These are phyloP conservation scores for Ophthalmolycus amberensis DNA, from an alignment of 2,113 vertebrate genomes.

Conservation along the genomic window DNA sequence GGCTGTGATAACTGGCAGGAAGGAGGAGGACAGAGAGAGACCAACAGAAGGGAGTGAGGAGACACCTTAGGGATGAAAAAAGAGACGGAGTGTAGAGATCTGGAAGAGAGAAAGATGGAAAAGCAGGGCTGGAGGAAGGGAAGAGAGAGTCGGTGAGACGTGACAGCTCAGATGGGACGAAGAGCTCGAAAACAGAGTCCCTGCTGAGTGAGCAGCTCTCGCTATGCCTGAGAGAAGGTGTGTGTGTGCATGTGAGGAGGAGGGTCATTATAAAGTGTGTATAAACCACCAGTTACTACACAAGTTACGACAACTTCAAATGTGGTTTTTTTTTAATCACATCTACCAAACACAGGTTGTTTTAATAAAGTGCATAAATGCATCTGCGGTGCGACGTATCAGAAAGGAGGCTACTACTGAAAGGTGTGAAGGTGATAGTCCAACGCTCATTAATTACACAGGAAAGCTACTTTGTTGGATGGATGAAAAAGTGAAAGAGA, in stretches of 20 bases:
- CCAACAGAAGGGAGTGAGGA: conserved; percentile 18
- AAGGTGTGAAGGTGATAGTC: neutral
- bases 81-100: neutral
- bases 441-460: neutral
- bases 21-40: conserved; percentile 13
- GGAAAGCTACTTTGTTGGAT: neutral
- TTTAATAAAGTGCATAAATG: neutral
- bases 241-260: neutral
- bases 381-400: neutral
- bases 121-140: neutral
- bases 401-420: neutral
- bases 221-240: neutral
- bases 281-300: neutral
- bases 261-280: neutral
- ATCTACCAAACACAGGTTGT: neutral
- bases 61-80: conserved; percentile 26
- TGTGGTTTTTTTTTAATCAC: neutral
- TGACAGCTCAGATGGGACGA: conserved; percentile 31
- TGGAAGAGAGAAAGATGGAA: neutral
- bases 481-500: neutral
- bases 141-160: conserved; percentile 30
- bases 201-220: conserved; percentile 45
- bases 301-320: neutral
- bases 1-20: neutral
- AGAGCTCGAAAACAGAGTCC: conserved; percentile 27